A percentile compares a stretch with the other conserved stretches of the same genome.
Conservation (phyloP, 2,888 invertebrate genomes). For the Eurytoma californica region DNA sequence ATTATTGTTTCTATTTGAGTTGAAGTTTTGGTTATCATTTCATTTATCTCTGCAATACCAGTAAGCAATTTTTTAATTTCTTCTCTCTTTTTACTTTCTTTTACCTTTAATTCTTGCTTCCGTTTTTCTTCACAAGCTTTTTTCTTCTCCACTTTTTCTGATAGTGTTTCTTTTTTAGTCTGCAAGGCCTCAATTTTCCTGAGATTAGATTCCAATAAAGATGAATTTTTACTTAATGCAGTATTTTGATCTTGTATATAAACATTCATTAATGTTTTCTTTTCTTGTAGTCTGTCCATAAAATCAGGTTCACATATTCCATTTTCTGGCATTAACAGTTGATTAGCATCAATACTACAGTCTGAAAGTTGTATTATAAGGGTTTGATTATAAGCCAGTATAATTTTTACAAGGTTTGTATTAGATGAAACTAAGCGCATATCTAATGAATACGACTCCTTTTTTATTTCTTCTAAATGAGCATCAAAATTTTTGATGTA, state of each 20-base stretch:
- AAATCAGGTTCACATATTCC: constrained; percentile 59
- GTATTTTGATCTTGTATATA: constrained; percentile 57
- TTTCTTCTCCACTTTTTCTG: constrained; percentile 49
- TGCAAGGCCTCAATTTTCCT: constrained; percentile 51
- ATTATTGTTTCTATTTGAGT: constrained; percentile 54
- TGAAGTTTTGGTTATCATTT: constrained; percentile 55
- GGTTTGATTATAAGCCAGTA: constrained; percentile 67
- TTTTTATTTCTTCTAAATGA: constrained; percentile 66
- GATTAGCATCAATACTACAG: constrained; percentile 59
- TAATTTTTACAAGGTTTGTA: constrained; percentile 63
- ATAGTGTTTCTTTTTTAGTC: constrained; percentile 52
- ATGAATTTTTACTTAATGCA: constrained; percentile 44
- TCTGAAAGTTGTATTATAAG: constrained; percentile 63
- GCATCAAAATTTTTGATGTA: constrained; percentile 64
- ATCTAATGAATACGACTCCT: constrained; percentile 67
- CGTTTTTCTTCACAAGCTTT: constrained; percentile 51
- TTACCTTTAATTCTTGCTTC: constrained; percentile 55
- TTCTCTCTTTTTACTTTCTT: constrained; percentile 61
- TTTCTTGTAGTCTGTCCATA: constrained; percentile 59
- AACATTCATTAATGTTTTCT: constrained; percentile 58
- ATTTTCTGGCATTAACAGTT: constrained; percentile 66
- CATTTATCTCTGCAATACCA: constrained; percentile 58
- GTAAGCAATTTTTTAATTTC: constrained; percentile 62
- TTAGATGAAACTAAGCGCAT: constrained; percentile 65
- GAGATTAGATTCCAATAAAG: constrained; percentile 47